Conservation (phyloP, 2,797 vertebrate species). For the Gadopsis marmoratus region DNA sequence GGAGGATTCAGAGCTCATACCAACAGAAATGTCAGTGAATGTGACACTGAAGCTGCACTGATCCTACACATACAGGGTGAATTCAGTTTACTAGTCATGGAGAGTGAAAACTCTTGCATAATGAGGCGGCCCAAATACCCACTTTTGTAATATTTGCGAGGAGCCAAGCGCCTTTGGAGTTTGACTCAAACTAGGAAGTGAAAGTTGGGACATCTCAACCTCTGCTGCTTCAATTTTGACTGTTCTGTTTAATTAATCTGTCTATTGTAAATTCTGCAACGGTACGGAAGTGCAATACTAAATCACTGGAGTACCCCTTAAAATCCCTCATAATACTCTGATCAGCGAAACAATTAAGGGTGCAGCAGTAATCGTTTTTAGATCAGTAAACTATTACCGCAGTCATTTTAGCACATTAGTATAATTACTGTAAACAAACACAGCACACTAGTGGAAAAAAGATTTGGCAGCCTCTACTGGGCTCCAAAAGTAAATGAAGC, state of each 20-base stretch:
- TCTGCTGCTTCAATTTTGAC: not conserved
- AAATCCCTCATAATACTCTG: not conserved
- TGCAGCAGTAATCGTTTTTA: conserved; percentile 30
- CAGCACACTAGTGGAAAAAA: not conserved
- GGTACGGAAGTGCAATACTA: not conserved
- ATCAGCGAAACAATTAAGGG: conserved; percentile 31
- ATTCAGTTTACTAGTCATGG: not conserved
- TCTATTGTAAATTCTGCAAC: not conserved
- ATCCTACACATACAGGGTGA: not conserved
- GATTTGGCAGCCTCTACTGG: conserved; percentile 28
- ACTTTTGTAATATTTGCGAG: too few relatives aligned
- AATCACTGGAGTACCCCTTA: not conserved
- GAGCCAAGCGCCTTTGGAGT: not conserved
- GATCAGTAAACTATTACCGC: conserved; percentile 34
- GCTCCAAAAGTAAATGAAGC: conserved; percentile 14
- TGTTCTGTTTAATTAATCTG: not conserved
- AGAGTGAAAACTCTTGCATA: too few relatives aligned
- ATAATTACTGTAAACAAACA: conserved; percentile 50
- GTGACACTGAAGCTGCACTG: not conserved
- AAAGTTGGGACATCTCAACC: not conserved
- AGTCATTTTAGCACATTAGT: conserved; percentile 33
- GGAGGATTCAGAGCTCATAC: not conserved
- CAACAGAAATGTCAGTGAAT: not conserved
- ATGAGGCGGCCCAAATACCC: too few relatives aligned
- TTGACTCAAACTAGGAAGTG: not conserved